Evolutionary conservation across 2,888 invertebrate genomes (phyloP), one percentile per base, ranked within the genome.

Genomic region (Philhelius pedissequus): DNA sequence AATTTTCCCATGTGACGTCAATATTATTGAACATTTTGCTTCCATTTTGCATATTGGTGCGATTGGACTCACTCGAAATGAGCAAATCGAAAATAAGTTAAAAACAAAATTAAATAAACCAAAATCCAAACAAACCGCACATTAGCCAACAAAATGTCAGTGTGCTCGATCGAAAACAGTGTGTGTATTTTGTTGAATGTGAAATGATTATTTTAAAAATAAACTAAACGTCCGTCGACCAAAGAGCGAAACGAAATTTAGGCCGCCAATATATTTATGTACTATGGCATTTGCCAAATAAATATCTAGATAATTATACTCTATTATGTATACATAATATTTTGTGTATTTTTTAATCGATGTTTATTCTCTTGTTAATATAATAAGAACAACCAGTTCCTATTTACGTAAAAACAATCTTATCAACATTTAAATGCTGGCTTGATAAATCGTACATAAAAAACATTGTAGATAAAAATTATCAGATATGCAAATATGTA

Each of bases 221-320:
- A 84, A 84, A 84, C 84, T 76, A 76, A 84, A 84, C 80, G 80
- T 84, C 84, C 80, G 80, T 84, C 84, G 84, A 84, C 66, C 71
- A 80, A 70, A 84, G 70, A 84, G 76, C 76, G 7, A 54, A 71
- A 30, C 68, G 64, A 71, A 76, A 84, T 84, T 80, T 79, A 84
- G 84, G 80, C 84, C 84, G 80, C 66, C 74, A 66, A 66, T 78
- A 78, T 48, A 45, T 64, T 64, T 64, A 48, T 64, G 15, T 54
- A 74, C 45, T 52, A 18, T 20, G 60, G 45, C 52, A 50, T 64
- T 66, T 79, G 84, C 80, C 79, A 80, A 84, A 80, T 71, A 75
- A 79, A 78, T 52, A 58, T 13, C 5, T 7, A 45, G 3, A 5
- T 20, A 22, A 0, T 2, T 48, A 15, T 40, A 43, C 5, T 15